Base-by-base conservation (phyloP, 2,888 invertebrate genomes). In the Drosophila percnosoma region DNA sequence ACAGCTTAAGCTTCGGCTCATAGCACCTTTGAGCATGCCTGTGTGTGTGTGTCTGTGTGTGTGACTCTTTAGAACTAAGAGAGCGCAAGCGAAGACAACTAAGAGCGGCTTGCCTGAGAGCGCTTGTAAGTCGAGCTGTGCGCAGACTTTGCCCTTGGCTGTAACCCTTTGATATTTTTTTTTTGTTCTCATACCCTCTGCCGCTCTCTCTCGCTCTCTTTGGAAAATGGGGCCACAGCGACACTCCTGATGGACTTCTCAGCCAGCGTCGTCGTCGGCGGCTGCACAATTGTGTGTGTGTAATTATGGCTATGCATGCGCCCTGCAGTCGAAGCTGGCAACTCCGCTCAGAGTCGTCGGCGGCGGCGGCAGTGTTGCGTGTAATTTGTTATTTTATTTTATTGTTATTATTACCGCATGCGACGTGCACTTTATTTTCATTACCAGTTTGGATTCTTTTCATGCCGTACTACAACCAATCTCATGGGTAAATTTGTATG, bases 311-410 rank as follows among this genome's bases (percentile, higher is more conserved):
- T 79, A 77, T 65, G 68, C 75, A 77, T 69, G 68, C 74, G 65
- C 59, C 58, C 69, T 57, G 57, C 24, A 36, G 53, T 36, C 34
- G 54, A 40, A 57, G 57, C 40, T 29, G 57, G 40, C 38, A 54
- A 55, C 24, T 38, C 38, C 38, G 53, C 53, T 36, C 42, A 40
- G 42, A 58, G 62, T 51, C 33, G 55, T 27, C 54, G 45, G 45
- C 24, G 70, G 79, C 77, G 80, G 85, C 79, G 80, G 87, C 91
- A 86, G 87, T 89, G 90, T 91, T 90, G 91, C 90, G 91, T 91
- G 91, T 91, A 90, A 90, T 91, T 91, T 91, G 91, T 91, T 91
- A 90, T 88, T 91, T 91, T 87, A 91, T 91, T 91, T 91, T 91
- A 91, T 91, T 91, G 90, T 90, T 91, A 91, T 91, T 90, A 89